phyloP scores from a whole-genome alignment of 2,888 invertebrate genomes.

The Ischnus inquisitorius region DNA sequence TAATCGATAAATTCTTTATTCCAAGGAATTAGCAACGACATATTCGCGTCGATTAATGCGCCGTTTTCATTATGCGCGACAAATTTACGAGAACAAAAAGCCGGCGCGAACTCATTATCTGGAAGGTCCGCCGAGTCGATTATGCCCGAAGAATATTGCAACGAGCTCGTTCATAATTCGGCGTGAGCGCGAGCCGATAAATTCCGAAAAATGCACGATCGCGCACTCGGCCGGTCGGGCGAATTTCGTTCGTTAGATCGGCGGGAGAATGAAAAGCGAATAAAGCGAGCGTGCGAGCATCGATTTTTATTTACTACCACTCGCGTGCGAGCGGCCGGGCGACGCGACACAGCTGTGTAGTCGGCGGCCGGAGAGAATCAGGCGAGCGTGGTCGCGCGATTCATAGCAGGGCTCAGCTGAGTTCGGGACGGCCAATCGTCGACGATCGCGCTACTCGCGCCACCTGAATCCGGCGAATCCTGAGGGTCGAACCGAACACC shows the following conservation, averaged over 20 bases:
- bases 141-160: not conserved
- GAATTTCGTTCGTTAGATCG: not conserved
- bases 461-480: slow-evolving; percentile 81
- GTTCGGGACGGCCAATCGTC: slow-evolving; percentile 79
- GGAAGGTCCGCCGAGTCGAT: not conserved
- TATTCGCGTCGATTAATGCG: too few species aligned
- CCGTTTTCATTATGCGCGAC: not conserved
- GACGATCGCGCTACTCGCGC: slow-evolving; percentile 80
- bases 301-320: slow-evolving; percentile 27
- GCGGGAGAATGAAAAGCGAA: not conserved
- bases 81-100: not conserved
- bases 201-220: not conserved
- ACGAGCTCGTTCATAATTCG: not conserved
- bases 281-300: slow-evolving; percentile 14
- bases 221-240: not conserved
- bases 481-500: slow-evolving; percentile 69
- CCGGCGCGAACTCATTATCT: not conserved
- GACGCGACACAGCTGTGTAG: slow-evolving; percentile 29
- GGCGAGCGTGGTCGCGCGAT: slow-evolving; percentile 53
- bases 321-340: slow-evolving; percentile 22
- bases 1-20: not conserved
- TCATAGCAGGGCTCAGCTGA: slow-evolving; percentile 78
- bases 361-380: slow-evolving; percentile 32
- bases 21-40: too few species aligned
- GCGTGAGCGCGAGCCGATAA: not conserved